Evolutionary conservation across 2,888 invertebrate species (phyloP), one percentile per base, ranked within the genome.

Genomic region (Uloborus plumipes): DNA sequence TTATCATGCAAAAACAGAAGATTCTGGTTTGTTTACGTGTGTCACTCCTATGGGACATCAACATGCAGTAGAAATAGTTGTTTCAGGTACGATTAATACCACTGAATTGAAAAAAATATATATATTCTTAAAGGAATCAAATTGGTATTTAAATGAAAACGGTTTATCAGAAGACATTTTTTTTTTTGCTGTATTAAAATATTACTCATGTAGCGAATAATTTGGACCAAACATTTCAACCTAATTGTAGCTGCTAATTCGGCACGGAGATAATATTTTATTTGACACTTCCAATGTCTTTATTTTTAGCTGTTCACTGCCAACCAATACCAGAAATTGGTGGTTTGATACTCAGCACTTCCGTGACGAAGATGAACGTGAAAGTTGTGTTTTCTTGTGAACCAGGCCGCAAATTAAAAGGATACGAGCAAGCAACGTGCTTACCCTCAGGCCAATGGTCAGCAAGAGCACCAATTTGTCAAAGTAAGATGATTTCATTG

Each of bases 381-480:
- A 92, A 92, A 87, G 92, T 95, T 58, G 90, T 91, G 84, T 93
- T 95, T 89, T 92, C 92, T 49, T 95, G 95, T 88, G 92, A 93
- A 16, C 94, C 94, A 87, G 94, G 95, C 1, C 94, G 94, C 88
- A 93, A 94, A 0, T 89, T 95, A 61, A 93, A 95, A 75, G 95
- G 95, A 9, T 91, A 94, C 4, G 92, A 93, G 7, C 92, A 93
- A 87, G 91, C 95, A 39, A 89, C 90, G 64, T 95, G 95, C 88
- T 90, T 94, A 18, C 94, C 95, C 0, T 94, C 94, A 20, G 95
- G 94, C 39, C 94, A 94, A 88, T 95, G 95, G 95, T 94, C 94
- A 87, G 92, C 94, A 0, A 93, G 94, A 3, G 90, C 94, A 85
- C 95, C 95, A 9, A 92, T 94, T 65, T 95, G 95, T 88, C 84